Percentiles rank a stretch among this genome's conserved stretches.
Evolutionary conservation across 2,113 vertebrate genomes (phyloP).

Genomic region (Pagrus major): DNA sequence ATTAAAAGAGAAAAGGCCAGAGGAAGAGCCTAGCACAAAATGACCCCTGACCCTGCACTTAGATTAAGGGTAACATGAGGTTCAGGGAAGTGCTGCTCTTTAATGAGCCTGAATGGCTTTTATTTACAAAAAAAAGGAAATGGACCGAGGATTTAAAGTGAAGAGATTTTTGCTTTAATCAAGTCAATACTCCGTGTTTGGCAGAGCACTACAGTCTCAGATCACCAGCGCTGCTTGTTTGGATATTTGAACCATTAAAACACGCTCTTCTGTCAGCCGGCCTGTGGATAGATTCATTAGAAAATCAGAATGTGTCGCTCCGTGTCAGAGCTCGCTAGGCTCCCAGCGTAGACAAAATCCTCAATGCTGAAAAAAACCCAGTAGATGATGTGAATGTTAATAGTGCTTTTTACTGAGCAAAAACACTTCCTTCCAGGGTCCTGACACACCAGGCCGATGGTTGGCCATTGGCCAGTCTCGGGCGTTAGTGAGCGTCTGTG

Average conservation of each 20-base stretch:
- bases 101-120: conserved; percentile 19
- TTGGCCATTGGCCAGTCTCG: too few species aligned
- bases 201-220: neutral
- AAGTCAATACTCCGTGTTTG: neutral
- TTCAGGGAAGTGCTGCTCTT: neutral
- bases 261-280: neutral
- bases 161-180: conserved; percentile 18
- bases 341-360: neutral
- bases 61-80: neutral
- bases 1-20: conserved; percentile 5
- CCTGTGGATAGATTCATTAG: conserved; percentile 3
- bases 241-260: neutral
- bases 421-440: too few species aligned
- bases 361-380: neutral
- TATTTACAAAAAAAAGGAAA: conserved; percentile 1
- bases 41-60: conserved; percentile 20
- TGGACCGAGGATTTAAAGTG: neutral
- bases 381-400: neutral
- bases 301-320: neutral
- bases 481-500: too few species aligned
- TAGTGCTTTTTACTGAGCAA: too few species aligned
- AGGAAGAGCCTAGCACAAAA: neutral
- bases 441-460: too few species aligned
- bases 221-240: neutral
- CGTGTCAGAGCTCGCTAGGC: neutral